Evolutionary conservation across 2,797 vertebrate genomes (phyloP).

Genomic region (Fistularia commersonii): DNA sequence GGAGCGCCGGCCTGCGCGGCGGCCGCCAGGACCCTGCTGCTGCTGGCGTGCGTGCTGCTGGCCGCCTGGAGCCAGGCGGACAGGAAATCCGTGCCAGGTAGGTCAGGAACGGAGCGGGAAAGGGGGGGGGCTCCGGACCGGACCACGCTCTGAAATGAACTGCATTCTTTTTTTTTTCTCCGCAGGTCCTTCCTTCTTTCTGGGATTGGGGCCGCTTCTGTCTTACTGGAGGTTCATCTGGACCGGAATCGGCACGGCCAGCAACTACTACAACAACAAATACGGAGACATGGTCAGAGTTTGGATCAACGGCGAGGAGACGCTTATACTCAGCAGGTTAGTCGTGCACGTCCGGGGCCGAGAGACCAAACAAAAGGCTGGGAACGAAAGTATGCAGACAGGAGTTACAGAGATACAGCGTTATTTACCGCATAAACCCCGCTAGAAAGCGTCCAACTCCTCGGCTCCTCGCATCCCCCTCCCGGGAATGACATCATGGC

Average conservation of each 20-base stretch:
- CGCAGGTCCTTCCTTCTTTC: constrained; percentile 86
- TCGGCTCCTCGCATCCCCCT: no score
- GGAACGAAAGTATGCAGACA: no score
- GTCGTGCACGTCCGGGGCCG: constrained; percentile 13
- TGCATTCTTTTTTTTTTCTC: background rate
- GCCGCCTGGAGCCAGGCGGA: constrained; percentile 76
- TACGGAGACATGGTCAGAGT: constrained; percentile 92
- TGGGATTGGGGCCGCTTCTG: constrained; percentile 89
- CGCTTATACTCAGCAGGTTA: constrained; percentile 92
- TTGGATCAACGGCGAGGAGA: constrained; percentile 94
- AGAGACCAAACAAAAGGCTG: no score
- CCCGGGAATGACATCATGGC: no score
- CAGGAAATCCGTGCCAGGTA: constrained; percentile 83
- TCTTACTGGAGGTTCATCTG: constrained; percentile 89
- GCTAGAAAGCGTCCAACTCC: no score
- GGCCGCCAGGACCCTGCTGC: constrained; percentile 73
- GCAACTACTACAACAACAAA: constrained; percentile 91
- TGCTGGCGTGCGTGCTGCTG: constrained; percentile 81
- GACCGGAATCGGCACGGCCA: constrained; percentile 90
- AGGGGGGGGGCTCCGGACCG: background rate
- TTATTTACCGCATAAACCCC: no score
- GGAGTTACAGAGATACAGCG: no score
- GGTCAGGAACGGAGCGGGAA: constrained; percentile 11
- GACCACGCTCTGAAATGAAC: background rate
- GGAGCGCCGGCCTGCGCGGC: constrained; percentile 50